phyloP scores from a whole-genome alignment of 2,888 invertebrate genomes.

The Cartodere bifasciata region DNA sequence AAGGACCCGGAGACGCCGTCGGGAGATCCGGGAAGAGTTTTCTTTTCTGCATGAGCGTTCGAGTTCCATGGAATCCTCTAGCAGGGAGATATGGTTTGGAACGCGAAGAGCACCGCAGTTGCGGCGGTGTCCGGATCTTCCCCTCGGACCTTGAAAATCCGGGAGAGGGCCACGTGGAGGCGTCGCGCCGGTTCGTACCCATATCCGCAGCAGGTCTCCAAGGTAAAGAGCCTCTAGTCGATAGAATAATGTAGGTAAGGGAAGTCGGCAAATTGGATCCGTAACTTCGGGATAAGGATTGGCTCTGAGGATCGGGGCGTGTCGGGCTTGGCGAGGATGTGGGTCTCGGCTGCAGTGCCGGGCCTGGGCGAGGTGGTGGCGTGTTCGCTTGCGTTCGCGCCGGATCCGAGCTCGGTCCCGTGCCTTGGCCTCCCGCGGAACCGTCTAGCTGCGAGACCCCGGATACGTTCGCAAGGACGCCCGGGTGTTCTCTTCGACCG shows the following conservation, averaged over 20 bases:
- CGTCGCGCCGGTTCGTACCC: conserved; percentile 36
- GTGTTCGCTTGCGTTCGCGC: conserved; percentile 13
- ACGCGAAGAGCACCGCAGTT: conserved; percentile 37
- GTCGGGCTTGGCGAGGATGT: conserved; percentile 38
- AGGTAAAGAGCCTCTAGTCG: conserved; percentile 21
- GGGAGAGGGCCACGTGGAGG: conserved; percentile 25
- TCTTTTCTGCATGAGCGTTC: conserved; percentile 41
- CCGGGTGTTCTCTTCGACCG: conserved; percentile 6
- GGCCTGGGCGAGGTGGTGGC: conserved; percentile 16
- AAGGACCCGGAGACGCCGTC: conserved; percentile 44
- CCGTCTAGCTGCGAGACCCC: conserved; percentile 24
- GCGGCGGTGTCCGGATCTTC: conserved; percentile 36
- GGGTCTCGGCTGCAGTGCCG: conserved; percentile 24
- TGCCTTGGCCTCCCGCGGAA: conserved; percentile 29
- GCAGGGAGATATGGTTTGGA: conserved; percentile 33
- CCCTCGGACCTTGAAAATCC: conserved; percentile 34
- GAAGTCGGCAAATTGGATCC: conserved; percentile 54
- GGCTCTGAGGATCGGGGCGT: conserved; percentile 55
- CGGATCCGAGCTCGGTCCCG: conserved; percentile 33
- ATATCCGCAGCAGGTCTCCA: conserved; percentile 65
- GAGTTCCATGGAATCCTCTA: conserved; percentile 40
- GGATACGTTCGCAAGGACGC: conserved; percentile 7
- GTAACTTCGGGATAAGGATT: conserved; percentile 54
- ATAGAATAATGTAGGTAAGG: conserved; percentile 35
- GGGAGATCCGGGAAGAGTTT: conserved; percentile 41